A percentile compares a stretch with the other conserved stretches of the same genome.
Evolutionary conservation across 37 sponge, comb jelly and placozoan species (phyloP).

Genomic region (Lycopodina hypogea): DNA sequence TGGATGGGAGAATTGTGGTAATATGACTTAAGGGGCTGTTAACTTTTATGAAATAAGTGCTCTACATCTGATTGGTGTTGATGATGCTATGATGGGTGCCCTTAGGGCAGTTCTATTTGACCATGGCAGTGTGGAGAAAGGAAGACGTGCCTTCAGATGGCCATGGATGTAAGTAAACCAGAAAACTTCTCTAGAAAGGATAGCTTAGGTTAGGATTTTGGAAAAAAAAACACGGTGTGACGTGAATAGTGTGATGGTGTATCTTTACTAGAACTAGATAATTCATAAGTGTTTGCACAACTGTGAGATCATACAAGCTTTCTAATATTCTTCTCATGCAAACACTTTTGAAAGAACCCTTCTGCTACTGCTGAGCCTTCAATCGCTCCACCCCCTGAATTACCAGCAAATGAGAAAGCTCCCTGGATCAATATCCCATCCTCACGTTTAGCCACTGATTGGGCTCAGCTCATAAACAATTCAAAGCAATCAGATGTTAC

Average conservation of each 20-base stretch:
- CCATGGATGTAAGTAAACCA: slow-evolving; percentile 44
- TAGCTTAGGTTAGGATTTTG: too few relatives aligned
- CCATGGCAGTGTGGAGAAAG: neutral
- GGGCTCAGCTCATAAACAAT: slow-evolving; percentile 42
- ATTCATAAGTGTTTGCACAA: too few relatives aligned
- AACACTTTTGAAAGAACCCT: neutral
- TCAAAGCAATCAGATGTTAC: slow-evolving; percentile 49
- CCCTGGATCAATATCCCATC: slow-evolving; percentile 83
- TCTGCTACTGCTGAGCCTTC: slow-evolving; percentile 16
- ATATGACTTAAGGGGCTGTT: slow-evolving; percentile 34
- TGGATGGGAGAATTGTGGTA: too few relatives aligned
- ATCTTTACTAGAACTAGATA: too few relatives aligned
- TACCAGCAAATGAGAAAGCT: slow-evolving; percentile 66
- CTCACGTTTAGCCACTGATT: slow-evolving; percentile 44
- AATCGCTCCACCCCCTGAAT: slow-evolving; percentile 74
- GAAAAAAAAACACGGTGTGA: too few relatives aligned
- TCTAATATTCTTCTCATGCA: neutral
- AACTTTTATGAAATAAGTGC: slow-evolving; percentile 78
- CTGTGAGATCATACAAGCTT: too few relatives aligned
- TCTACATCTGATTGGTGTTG: slow-evolving; percentile 40
- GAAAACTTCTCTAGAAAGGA: too few relatives aligned
- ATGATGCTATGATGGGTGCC: slow-evolving; percentile 44
- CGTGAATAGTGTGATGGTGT: too few relatives aligned
- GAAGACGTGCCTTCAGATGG: slow-evolving; percentile 35
- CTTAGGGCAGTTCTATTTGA: slow-evolving; percentile 15